Percentiles rank a stretch among this genome's conserved stretches.
Evolutionary conservation across 2,888 invertebrate genomes (phyloP).

Genomic region (Mesoligia furuncula): DNA sequence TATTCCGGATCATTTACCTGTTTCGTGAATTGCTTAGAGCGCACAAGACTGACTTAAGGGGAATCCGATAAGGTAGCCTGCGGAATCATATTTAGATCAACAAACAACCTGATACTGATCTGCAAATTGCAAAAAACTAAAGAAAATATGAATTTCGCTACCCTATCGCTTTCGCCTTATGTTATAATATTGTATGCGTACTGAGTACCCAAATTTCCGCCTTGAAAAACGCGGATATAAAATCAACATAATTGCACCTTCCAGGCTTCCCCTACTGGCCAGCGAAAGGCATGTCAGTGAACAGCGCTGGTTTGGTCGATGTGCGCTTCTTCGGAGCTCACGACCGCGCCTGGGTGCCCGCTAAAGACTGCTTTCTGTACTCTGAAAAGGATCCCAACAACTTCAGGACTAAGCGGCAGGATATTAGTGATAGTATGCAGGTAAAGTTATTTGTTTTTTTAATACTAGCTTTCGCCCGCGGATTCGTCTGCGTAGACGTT

Average conservation of each 20-base stretch:
- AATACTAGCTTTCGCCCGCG: neutral
- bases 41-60: neutral
- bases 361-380: constrained; percentile 95
- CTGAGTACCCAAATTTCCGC: neutral
- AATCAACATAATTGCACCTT: neutral
- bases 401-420: constrained; percentile 89
- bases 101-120: too few relatives aligned
- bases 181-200: neutral
- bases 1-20: neutral
- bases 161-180: neutral
- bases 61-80: too few relatives aligned
- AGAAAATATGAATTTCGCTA: too few relatives aligned
- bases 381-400: constrained; percentile 94
- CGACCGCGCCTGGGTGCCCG: constrained; percentile 97
- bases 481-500: neutral
- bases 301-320: constrained; percentile 93
- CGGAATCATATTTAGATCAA: too few relatives aligned
- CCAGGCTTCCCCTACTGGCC: constrained; percentile 98
- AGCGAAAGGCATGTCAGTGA: constrained; percentile 96
- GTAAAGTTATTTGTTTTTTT: constrained; percentile 63
- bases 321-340: constrained; percentile 98
- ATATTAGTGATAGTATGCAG: constrained; percentile 87
- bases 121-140: too few relatives aligned
- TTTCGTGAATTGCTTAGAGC: neutral
- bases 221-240: neutral